Conservation (phyloP, 2,888 invertebrate species). For the Mactromeris polynyma region DNA sequence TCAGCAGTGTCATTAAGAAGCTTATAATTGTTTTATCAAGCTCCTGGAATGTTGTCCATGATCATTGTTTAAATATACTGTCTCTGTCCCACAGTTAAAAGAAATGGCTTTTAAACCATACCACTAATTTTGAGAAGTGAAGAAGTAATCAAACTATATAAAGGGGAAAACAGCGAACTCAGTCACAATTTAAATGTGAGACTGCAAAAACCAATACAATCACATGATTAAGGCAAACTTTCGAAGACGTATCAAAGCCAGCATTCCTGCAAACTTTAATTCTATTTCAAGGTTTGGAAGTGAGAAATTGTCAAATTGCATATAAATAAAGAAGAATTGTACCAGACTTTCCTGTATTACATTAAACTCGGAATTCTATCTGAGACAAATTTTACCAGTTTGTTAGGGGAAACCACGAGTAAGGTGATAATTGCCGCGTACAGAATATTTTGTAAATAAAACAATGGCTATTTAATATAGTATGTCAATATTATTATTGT, state of each 20-base stretch:
- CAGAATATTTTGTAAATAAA: neutral
- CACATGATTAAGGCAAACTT: neutral
- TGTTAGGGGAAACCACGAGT: neutral
- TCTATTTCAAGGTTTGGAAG: neutral
- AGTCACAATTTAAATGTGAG: neutral
- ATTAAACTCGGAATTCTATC: neutral
- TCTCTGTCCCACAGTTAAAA: slow-evolving; percentile 21
- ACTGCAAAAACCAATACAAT: neutral
- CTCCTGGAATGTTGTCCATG: slow-evolving; percentile 40
- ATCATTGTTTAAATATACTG: slow-evolving; percentile 42
- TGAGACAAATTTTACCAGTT: too few species aligned
- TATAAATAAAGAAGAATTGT: neutral
- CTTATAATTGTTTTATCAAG: slow-evolving; percentile 54
- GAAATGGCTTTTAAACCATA: slow-evolving; percentile 15
- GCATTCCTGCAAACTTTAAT: neutral
- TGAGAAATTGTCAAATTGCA: neutral
- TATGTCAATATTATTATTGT: too few species aligned
- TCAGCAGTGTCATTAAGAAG: slow-evolving; percentile 52
- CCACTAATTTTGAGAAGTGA: neutral
- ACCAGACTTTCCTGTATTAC: neutral
- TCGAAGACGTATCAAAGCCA: neutral
- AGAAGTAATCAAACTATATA: neutral
- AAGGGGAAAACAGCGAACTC: neutral
- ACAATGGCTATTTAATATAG: too few species aligned
- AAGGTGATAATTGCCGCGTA: neutral